Percentiles rank a stretch among this genome's conserved stretches.
Conservation (phyloP, 2,113 vertebrate genomes). For the Phrynocephalus versicolor region DNA sequence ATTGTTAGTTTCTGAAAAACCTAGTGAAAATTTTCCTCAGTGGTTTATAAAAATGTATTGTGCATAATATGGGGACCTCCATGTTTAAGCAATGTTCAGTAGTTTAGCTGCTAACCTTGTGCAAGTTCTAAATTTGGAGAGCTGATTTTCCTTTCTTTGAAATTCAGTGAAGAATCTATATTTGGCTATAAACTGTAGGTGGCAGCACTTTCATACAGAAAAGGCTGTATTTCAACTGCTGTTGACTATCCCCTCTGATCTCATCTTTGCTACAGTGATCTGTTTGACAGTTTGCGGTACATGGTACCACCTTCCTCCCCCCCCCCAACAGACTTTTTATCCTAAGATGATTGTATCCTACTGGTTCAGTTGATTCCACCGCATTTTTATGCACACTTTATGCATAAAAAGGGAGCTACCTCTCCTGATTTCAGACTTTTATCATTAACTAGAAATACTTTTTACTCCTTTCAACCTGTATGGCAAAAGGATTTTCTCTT, state of each 20-base stretch:
- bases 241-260: accelerated
- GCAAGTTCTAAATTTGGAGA: background rate
- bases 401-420: no score
- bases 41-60: background rate
- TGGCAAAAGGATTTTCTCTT: no score
- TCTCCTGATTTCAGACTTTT: no score
- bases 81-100: background rate
- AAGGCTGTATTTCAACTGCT: background rate
- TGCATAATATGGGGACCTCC: background rate
- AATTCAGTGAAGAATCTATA: background rate
- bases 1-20: background rate
- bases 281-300: no score
- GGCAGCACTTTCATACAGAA: constrained; percentile 52
- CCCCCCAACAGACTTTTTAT: no score
- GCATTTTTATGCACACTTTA: no score
- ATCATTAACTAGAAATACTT: no score
- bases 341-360: no score
- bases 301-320: no score
- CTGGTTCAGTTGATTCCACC: no score
- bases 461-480: no score
- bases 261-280: background rate
- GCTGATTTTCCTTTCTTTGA: constrained; percentile 4
- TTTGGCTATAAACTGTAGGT: constrained; percentile 49
- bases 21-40: background rate
- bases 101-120: background rate